A percentile compares a stretch with the other conserved stretches of the same genome.
Evolutionary conservation across 2,888 invertebrate genomes (phyloP).

Genomic region (Clivina fossor): DNA sequence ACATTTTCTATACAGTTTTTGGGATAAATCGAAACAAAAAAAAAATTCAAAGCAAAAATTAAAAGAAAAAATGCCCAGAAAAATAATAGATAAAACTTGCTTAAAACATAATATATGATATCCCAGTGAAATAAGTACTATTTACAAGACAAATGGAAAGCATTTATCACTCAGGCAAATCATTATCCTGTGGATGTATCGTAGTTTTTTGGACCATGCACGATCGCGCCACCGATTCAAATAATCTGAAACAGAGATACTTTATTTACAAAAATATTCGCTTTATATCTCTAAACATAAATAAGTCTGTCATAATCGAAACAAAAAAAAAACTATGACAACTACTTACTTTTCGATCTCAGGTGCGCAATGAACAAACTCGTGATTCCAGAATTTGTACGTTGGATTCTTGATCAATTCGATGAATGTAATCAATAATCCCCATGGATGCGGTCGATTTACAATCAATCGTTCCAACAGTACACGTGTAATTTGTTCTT

Average conservation of each 20-base stretch:
- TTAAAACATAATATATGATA: slow-evolving; percentile 19
- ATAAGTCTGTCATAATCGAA: not conserved
- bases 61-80: slow-evolving; percentile 19
- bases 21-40: slow-evolving; percentile 14
- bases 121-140: slow-evolving; percentile 26
- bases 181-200: slow-evolving; percentile 64
- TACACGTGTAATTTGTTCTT: slow-evolving; percentile 97
- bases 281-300: not conserved
- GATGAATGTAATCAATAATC: slow-evolving; percentile 96
- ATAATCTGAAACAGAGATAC: slow-evolving; percentile 65
- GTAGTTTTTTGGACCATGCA: slow-evolving; percentile 87
- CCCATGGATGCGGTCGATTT: slow-evolving; percentile 99
- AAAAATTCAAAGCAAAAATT: slow-evolving; percentile 17
- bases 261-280: not conserved
- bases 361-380: slow-evolving; percentile 98
- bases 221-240: slow-evolving; percentile 94
- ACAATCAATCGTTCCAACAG: slow-evolving; percentile 95
- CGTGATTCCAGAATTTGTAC: slow-evolving; percentile 99
- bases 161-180: slow-evolving; percentile 66
- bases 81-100: not conserved
- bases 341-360: slow-evolving; percentile 95
- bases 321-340: not conserved
- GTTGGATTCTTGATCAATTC: slow-evolving; percentile 98
- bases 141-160: slow-evolving; percentile 44
- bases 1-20: slow-evolving; percentile 30